Evolutionary conservation across 30 jellyfish, hydroid and myxozoan genomes (phyloP).

Genomic region (Cassiopea xamachana): DNA sequence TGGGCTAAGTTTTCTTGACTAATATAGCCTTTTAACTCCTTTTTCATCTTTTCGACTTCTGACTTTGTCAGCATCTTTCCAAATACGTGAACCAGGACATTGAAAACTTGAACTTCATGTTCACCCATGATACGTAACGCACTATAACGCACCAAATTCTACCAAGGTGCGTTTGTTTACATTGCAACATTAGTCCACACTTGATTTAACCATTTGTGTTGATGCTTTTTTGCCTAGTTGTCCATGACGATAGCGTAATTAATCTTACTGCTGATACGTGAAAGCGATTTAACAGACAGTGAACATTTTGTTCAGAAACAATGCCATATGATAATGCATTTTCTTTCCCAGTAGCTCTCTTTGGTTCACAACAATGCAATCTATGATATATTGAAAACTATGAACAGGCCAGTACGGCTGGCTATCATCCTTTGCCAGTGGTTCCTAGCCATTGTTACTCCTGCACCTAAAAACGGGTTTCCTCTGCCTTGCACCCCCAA

Average conservation of each 20-base stretch:
- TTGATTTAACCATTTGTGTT: background rate
- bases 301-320: background rate
- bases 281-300: slow-evolving; percentile 2
- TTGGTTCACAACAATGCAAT: background rate
- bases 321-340: background rate
- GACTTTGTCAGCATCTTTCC: slow-evolving; percentile 42
- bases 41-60: slow-evolving; percentile 45
- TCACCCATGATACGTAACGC: slow-evolving; percentile 14
- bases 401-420: too few relatives aligned
- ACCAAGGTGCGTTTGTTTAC: background rate
- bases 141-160: background rate
- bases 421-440: too few relatives aligned
- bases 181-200: background rate
- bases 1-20: slow-evolving; percentile 47
- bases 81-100: slow-evolving; percentile 22
- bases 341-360: background rate
- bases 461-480: too few relatives aligned
- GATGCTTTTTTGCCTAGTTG: slow-evolving; percentile 27
- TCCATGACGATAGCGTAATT: slow-evolving; percentile 36
- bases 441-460: too few relatives aligned
- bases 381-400: background rate
- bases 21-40: slow-evolving; percentile 65
- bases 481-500: too few relatives aligned
- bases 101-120: background rate
- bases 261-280: background rate